Conservation (phyloP, 2,797 vertebrate genomes). For the Rhinophrynus dorsalis region DNA sequence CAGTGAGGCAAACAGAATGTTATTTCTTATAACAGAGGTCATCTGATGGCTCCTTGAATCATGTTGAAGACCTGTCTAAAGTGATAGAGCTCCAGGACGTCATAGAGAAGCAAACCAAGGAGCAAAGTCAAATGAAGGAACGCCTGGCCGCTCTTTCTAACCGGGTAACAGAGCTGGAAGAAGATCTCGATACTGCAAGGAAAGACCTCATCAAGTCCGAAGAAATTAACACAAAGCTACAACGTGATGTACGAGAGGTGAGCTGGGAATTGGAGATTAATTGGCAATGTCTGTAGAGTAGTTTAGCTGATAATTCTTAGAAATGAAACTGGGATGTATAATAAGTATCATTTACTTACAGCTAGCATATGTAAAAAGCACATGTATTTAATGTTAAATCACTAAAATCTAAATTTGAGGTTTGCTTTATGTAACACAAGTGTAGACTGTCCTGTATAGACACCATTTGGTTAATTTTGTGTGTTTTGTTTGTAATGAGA, state of each 20-base stretch:
- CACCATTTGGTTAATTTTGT: too few species aligned
- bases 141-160: slow-evolving; percentile 81
- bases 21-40: slow-evolving; percentile 77
- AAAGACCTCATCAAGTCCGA: slow-evolving; percentile 96
- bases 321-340: too few species aligned
- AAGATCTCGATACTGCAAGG: slow-evolving; percentile 91
- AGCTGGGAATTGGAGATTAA: slow-evolving; percentile 45
- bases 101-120: slow-evolving; percentile 84
- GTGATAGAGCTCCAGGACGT: slow-evolving; percentile 86
- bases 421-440: too few species aligned
- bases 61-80: slow-evolving; percentile 85
- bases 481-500: too few species aligned
- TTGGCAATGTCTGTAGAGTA: too few species aligned
- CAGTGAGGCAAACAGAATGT: too few species aligned
- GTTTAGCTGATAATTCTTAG: too few species aligned
- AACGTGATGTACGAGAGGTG: slow-evolving; percentile 92
- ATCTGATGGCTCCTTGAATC: slow-evolving; percentile 83
- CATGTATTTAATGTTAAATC: too few species aligned
- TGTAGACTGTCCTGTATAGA: too few species aligned
- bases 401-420: too few species aligned
- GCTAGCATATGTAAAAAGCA: too few species aligned
- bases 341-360: too few species aligned
- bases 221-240: slow-evolving; percentile 87
- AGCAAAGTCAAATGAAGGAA: slow-evolving; percentile 92
- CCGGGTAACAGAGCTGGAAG: slow-evolving; percentile 86